Base-by-base conservation (phyloP, 1,140 invertebrate genomes). In the Diorhabda elongata region DNA sequence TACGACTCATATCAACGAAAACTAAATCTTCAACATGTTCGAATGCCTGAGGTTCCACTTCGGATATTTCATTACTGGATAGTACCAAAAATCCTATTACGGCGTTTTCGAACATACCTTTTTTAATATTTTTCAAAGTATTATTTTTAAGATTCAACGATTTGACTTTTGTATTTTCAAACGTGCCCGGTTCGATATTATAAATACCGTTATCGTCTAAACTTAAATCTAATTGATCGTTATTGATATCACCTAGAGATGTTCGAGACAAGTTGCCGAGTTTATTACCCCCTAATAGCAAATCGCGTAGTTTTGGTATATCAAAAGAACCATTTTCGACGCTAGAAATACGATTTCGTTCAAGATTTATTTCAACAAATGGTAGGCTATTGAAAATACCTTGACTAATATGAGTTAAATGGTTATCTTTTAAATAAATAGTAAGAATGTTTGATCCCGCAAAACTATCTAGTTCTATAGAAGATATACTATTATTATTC, bases 71-170 rank as follows among this genome's bases (percentile, higher is more conserved):
- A 44, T 62, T 62, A n/a, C 43, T 11, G 2, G 4, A n/a, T 3
- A 62, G 11, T n/a, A 4, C 5, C 42, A 62, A 44, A 44, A 44
- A 11, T 4, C 44, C 43, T 11, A 62, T 62, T 9, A 8, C n/a
- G 7, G 61, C 61, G 11, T 44, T 6, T n/a, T n/a, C 11, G n/a
- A 62, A 62, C 43, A 44, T 62, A 11, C 43, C 61, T 8, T 11
- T 62, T 44, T 62, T 62, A n/a, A 62, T 62, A 4, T 42, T 43
- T 9, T 42, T 62, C 43, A 62, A 62, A 44, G 42, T 7, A 11
- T 62, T 62, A 4, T 62, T n/a, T 6, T 44, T 42, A 5, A 62
- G 43, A 44, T 11, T 44, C 5, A 62, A 44, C 11, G n/a, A 42
- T 44, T 44, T 2, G 2, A 62, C 11, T 8, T 4, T 44, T n/a